A percentile compares a stretch with the other conserved stretches of the same genome.
phyloP scores from a whole-genome alignment of 35 echinoderm and acorn worm species.

The Antedon bifida region DNA sequence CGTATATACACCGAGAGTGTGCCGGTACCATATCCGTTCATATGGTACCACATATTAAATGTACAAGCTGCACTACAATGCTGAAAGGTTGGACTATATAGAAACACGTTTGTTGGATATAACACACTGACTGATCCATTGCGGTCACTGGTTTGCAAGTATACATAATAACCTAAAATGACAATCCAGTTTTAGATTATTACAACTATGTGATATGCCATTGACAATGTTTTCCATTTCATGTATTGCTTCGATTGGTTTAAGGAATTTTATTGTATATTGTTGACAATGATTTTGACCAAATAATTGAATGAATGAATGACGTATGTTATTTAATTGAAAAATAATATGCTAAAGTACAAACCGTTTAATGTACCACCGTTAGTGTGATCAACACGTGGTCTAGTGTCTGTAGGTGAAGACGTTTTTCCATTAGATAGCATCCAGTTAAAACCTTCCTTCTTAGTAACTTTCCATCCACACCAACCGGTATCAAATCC shows the following conservation, averaged over 20 bases:
- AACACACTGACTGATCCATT: background rate
- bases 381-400: background rate
- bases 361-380: no score
- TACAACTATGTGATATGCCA: no score
- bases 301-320: no score
- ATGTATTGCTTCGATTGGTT: no score
- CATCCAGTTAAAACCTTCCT: background rate
- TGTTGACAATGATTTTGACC: no score
- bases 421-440: background rate
- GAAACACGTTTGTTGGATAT: background rate
- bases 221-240: no score
- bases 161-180: background rate
- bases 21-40: background rate
- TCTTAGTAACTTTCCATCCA: background rate
- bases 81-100: background rate
- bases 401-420: background rate
- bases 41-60: background rate
- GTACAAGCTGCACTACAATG: background rate
- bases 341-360: no score
- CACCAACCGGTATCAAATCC: background rate
- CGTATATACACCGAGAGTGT: background rate
- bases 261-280: no score
- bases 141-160: background rate
- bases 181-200: background rate
- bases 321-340: no score